Evolutionary conservation across 2,888 invertebrate species (phyloP).

Genomic region (Thereva nobilitata): DNA sequence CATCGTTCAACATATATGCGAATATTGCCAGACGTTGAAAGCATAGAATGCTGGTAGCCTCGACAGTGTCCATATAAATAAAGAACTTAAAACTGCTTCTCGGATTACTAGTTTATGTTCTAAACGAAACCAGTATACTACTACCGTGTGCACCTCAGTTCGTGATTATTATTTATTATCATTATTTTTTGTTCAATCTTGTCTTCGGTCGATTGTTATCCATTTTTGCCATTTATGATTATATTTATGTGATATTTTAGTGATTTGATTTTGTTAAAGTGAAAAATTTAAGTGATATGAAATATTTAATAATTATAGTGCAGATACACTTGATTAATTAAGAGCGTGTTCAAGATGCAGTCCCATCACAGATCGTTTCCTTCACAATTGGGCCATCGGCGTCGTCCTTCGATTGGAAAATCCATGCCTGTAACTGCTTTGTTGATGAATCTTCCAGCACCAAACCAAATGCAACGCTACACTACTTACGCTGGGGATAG

Average conservation of each 20-base stretch:
- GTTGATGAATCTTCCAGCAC: slow-evolving; percentile 50
- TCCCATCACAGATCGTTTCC: slow-evolving; percentile 45
- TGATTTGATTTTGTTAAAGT: too few relatives aligned
- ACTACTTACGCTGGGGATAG: slow-evolving; percentile 44
- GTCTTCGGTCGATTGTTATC: background rate
- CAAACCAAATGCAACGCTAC: slow-evolving; percentile 39
- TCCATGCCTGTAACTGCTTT: slow-evolving; percentile 56
- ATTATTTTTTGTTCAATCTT: slow-evolving; percentile 6
- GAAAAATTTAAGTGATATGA: background rate
- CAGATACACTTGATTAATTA: background rate
- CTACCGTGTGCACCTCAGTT: slow-evolving; percentile 14
- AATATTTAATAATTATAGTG: background rate
- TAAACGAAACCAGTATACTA: slow-evolving; percentile 47
- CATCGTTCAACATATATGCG: background rate
- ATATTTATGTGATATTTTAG: too few relatives aligned
- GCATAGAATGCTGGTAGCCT: slow-evolving; percentile 53
- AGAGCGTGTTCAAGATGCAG: slow-evolving; percentile 42
- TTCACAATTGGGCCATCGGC: slow-evolving; percentile 50
- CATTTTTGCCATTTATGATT: too few relatives aligned
- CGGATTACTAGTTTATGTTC: slow-evolving; percentile 52
- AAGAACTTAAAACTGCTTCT: slow-evolving; percentile 51
- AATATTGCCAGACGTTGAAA: slow-evolving; percentile 8
- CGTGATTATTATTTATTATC: slow-evolving; percentile 5
- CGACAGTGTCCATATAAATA: slow-evolving; percentile 58
- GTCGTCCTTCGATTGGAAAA: slow-evolving; percentile 54